Evolutionary conservation across 2,888 invertebrate genomes (phyloP), one percentile per base, ranked within the genome.

Genomic region (Argyra leucocephala): DNA sequence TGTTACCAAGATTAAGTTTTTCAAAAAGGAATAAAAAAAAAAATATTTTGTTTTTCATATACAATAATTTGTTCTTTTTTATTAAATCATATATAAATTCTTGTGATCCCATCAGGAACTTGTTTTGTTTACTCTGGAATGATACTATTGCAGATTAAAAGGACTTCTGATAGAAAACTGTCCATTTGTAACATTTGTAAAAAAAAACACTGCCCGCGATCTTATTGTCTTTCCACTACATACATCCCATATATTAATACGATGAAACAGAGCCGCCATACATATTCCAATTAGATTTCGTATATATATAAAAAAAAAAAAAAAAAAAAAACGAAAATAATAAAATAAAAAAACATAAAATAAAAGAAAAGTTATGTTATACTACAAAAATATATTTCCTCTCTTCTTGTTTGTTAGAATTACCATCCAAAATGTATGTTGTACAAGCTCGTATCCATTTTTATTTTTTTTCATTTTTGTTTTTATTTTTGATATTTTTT

Each of bases 101-200:
- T 48, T 18, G 5, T 48, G 48, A 18, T 12, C 15, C 48, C 48
- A n/a, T n/a, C n/a, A 48, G 48, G 48, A 48, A 48, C 48, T 48
- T 48, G 48, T 48, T 48, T 48, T 48, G n/a, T 48, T 48, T 18
- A 48, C 18, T 48, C 48, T 71, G 69, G 70, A 73, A 67, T 74
- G 74, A 76, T 77, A 74, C 74, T 75, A 76, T 76, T 74, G 75
- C 68, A 70, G 71, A 72, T 71, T 73, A 74, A 74, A 76, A 76
- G 75, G 77, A 78, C 76, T 75, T 76, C 76, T 78, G 76, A 77
- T 77, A 76, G 76, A 76, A 77, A 79, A 77, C 76, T 79, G 78
- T 77, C 78, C 76, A 77, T n/a, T n/a, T n/a, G n/a, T 77, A 76
- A 77, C 73, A 72, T 69, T 71, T 63, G 63, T 64, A 64, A 48